Percentiles rank a stretch among this genome's conserved stretches.
Evolutionary conservation across 2,888 invertebrate species (phyloP).

Genomic region (Euplexia lucipara): DNA sequence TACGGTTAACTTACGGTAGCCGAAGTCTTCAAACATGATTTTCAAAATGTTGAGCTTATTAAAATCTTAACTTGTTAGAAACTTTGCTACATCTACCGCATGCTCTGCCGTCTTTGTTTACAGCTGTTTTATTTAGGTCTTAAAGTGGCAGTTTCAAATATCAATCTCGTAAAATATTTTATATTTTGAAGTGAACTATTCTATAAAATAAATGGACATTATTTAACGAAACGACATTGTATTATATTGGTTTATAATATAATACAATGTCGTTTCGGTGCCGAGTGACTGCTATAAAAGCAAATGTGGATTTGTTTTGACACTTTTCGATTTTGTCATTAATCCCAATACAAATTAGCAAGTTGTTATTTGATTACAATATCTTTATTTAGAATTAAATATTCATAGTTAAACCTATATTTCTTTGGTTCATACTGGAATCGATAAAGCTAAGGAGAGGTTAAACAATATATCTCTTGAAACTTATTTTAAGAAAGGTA

Average conservation of each 20-base stretch:
- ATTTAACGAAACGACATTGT: conserved; percentile 5
- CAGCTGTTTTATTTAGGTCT: not conserved
- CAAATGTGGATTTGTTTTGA: not conserved
- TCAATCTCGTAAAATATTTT: conserved; percentile 7
- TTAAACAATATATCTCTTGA: conserved; percentile 1
- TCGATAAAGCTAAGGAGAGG: not conserved
- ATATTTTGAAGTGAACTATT: not conserved
- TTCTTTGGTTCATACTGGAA: too few species aligned
- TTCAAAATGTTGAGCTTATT: not conserved
- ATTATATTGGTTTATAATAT: too few species aligned
- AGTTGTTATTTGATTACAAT: not conserved
- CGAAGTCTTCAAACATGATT: not conserved
- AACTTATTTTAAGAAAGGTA: not conserved
- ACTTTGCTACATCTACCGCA: not conserved
- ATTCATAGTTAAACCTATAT: too few species aligned
- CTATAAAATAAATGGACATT: not conserved
- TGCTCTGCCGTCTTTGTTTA: not conserved
- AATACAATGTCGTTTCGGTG: too few species aligned
- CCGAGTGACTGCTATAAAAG: not conserved
- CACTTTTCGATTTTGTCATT: not conserved
- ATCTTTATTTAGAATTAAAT: not conserved
- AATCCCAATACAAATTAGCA: not conserved
- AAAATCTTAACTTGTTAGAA: conserved; percentile 5
- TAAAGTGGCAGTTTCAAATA: conserved; percentile 5
- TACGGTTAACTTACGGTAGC: too few species aligned